Evolutionary conservation across 2,888 invertebrate species (phyloP), one percentile per base, ranked within the genome.

Genomic region (Oxytorus armatus): DNA sequence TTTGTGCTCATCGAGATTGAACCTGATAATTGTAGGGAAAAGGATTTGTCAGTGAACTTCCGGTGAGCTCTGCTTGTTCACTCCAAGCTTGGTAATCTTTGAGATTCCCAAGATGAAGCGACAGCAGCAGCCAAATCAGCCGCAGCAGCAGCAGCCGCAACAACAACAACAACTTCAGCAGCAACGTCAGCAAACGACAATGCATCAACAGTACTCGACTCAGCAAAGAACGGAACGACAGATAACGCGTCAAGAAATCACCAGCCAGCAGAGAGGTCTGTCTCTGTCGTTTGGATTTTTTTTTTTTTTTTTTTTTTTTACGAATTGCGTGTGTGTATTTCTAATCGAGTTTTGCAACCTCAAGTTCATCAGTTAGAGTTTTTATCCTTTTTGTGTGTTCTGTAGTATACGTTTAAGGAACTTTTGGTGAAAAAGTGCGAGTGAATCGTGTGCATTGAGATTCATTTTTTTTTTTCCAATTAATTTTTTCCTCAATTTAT

Each of bases 191-290:
- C 90, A 90, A 82, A 92, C 88, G 75, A 86, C 90, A 80, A 92
- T 92, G 76, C 90, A 92, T 84, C 92, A 92, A 84, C 92, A 92
- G 77, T 90, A 89, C 76, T 89, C 89, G 59, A 93, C 93, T 91
- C 93, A 94, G 90, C 94, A 94, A 92, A 93, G 95, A 91, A 96
- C 95, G 87, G 96, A 96, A 93, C 96, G 96, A 92, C 96, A 95
- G 92, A 95, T 95, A 93, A 95, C 96, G 87, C 94, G 96, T 66
- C 92, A 92, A 90, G 96, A 96, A 93, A 94, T 96, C 93, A 95
- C 95, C 93, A 93, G 93, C 88, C 95, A 95, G 92, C 96, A 96
- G 93, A 94, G 95, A 95, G 95, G 96, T 95, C 92, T 93, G 94
- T 93, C 82, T 49, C 42, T 75, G 70, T 29, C n/a, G 47, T 70